Percentiles rank a stretch among this genome's conserved stretches.
phyloP scores from a whole-genome alignment of 2,797 vertebrate genomes.

The Bufotes viridis region DNA sequence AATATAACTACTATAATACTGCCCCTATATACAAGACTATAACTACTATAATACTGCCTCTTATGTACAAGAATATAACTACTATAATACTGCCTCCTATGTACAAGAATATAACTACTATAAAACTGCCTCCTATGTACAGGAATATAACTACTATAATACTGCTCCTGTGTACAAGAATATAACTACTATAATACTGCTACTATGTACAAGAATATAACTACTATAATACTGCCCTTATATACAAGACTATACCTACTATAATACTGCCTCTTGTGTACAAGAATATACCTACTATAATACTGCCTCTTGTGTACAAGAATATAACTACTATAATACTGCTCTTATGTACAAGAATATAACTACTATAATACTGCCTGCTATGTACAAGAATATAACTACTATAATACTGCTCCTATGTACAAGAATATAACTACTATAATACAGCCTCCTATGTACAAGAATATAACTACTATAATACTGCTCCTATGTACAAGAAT shows the following conservation, averaged over 20 bases:
- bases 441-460: background rate
- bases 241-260: too few relatives aligned
- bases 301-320: conserved; percentile 31
- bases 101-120: background rate
- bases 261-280: too few relatives aligned
- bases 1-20: background rate
- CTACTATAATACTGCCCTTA: too few relatives aligned
- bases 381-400: conserved; percentile 6
- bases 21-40: background rate
- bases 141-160: background rate
- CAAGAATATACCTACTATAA: conserved; percentile 2
- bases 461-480: conserved; percentile 3
- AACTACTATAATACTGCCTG: conserved; percentile 1
- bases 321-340: conserved; percentile 14
- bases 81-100: background rate
- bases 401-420: background rate
- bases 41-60: background rate
- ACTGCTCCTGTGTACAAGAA: too few relatives aligned
- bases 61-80: background rate
- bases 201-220: too few relatives aligned
- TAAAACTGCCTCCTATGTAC: conserved; percentile 20
- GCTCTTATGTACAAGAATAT: background rate
- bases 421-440: background rate
- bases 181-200: too few relatives aligned
- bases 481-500: background rate